Percentiles rank a stretch among this genome's conserved stretches.
phyloP scores from a whole-genome alignment of 2,888 invertebrate genomes.

The Cryptus armator region DNA sequence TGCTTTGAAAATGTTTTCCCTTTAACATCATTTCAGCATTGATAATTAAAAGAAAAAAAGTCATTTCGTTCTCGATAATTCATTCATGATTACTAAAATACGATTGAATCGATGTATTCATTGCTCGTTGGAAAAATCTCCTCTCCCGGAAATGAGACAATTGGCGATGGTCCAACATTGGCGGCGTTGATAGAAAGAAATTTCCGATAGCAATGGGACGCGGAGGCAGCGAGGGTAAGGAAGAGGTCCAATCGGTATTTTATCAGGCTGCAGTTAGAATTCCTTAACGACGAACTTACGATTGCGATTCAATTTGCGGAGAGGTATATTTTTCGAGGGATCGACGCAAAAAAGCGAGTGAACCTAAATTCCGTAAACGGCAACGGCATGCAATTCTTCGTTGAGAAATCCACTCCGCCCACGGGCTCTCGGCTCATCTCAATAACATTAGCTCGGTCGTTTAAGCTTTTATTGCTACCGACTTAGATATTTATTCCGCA shows the following conservation, averaged over 20 bases:
- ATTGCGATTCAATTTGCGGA: slow-evolving; percentile 77
- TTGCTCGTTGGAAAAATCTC: slow-evolving; percentile 51
- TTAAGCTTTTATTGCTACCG: slow-evolving; percentile 79
- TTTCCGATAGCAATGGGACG: slow-evolving; percentile 47
- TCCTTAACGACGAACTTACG: slow-evolving; percentile 72
- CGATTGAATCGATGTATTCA: slow-evolving; percentile 55
- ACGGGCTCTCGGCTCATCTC: slow-evolving; percentile 78
- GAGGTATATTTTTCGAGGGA: slow-evolving; percentile 56
- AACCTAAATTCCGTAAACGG: slow-evolving; percentile 76
- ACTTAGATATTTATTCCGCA: slow-evolving; percentile 74
- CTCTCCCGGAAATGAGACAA: slow-evolving; percentile 51
- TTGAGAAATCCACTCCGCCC: slow-evolving; percentile 78
- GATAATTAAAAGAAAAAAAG: neutral
- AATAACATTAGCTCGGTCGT: slow-evolving; percentile 83
- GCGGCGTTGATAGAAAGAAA: slow-evolving; percentile 44
- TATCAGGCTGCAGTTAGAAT: slow-evolving; percentile 77
- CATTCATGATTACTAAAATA: slow-evolving; percentile 60
- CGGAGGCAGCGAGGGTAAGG: slow-evolving; percentile 21
- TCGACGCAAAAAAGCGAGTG: slow-evolving; percentile 51
- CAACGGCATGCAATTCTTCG: slow-evolving; percentile 79
- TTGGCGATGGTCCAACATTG: slow-evolving; percentile 56
- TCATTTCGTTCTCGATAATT: slow-evolving; percentile 40
- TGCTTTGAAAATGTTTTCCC: neutral
- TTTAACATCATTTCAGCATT: neutral
- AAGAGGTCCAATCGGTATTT: slow-evolving; percentile 71